Conservation (phyloP, 2,113 vertebrate species). For the Sylvilagus bachmani region DNA sequence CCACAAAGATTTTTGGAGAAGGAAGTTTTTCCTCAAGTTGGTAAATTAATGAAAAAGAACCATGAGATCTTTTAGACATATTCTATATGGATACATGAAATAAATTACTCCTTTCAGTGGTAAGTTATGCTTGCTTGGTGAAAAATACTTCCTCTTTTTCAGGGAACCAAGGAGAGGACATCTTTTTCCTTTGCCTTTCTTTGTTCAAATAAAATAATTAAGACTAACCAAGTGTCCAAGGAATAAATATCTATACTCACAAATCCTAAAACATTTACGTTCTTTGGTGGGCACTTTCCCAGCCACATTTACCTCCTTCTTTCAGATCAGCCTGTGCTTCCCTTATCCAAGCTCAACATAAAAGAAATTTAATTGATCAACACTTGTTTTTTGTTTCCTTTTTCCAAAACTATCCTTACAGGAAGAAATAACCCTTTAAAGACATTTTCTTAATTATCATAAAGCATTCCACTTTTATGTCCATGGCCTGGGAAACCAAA, state of each 20-base stretch:
- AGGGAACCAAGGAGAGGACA: background rate
- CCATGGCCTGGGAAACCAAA: background rate
- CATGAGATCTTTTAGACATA: background rate
- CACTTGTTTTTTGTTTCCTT: background rate
- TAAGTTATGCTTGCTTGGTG: background rate
- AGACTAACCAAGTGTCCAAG: background rate
- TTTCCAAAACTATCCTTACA: background rate
- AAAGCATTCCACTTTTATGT: background rate
- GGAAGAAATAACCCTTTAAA: background rate
- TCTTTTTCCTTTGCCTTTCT: background rate
- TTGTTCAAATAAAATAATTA: background rate
- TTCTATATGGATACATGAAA: background rate
- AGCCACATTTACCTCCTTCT: background rate
- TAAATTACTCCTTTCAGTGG: background rate
- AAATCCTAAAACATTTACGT: background rate
- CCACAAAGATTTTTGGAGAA: background rate
- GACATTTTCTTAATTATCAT: slow-evolving; percentile 17
- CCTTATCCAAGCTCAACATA: background rate
- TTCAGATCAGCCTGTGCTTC: background rate
- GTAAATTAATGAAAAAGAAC: slow-evolving; percentile 28
- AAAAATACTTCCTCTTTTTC: slow-evolving; percentile 24
- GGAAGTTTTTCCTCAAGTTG: background rate
- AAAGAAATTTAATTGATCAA: background rate
- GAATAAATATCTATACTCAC: background rate
- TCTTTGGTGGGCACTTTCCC: background rate